Evolutionary conservation across 2,888 invertebrate genomes (phyloP), one percentile per base, ranked within the genome.

Genomic region (Meganola albula): DNA sequence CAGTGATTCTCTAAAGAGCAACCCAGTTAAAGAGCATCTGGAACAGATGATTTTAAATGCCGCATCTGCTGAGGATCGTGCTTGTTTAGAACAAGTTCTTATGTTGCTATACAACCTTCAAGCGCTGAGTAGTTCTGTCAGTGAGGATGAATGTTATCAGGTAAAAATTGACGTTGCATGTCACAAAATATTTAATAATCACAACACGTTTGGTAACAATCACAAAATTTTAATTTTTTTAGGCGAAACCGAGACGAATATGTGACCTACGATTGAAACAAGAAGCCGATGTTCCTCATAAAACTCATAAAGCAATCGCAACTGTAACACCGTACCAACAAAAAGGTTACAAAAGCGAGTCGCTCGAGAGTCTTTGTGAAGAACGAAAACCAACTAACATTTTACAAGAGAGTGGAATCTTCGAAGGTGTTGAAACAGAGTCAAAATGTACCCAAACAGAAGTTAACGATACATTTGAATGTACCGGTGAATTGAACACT

Each of bases 331-430:
- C 90, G 24, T 90, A 90, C 51, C 77, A 84, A 47, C 73, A 74
- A 47, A 76, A 87, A 66, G 75, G 85, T 44, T 72, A 80, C 67
- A 77, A 87, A 67, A 70, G 75, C 46, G 83, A 79, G 48, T 85
- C 80, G 29, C 63, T 85, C 26, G 84, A 85, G 45, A 83, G 79
- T 50, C 72, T 85, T 36, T 77, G 78, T 46, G 82, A 84, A 40
- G 86, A 86, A 37, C 79, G 72, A 63, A 89, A 75, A 72, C 88
- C 83, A 48, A 85, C 66, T 44, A 88, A 82, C 54, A 79, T 90
- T 55, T 76, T 92, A 13, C 92, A 92, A 58, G 92, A 92, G 59
- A 92, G 92, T 55, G 92, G 92, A 12, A 92, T 92, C 47, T 92
- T 92, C 56, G 92, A 91, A 56, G 90, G 85, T 25, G 87, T 78